A percentile compares a stretch with the other conserved stretches of the same genome.
Evolutionary conservation across 2,888 invertebrate genomes (phyloP).

Genomic region (Melieria picta): DNA sequence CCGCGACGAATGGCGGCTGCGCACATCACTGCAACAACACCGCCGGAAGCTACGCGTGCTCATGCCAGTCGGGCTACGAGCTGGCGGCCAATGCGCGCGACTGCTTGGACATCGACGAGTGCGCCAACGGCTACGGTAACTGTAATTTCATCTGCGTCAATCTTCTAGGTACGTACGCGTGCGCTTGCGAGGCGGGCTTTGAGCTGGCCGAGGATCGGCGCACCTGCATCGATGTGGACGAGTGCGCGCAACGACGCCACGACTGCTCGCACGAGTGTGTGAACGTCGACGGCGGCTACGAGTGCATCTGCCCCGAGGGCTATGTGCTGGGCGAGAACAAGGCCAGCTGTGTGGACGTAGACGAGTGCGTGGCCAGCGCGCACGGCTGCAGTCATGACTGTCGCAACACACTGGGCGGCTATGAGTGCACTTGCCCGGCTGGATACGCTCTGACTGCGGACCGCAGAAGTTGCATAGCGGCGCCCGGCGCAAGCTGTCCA

Average conservation of each 20-base stretch:
- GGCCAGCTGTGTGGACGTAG: conserved; percentile 58
- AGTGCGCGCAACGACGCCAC: conserved; percentile 62
- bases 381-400: conserved; percentile 60
- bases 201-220: conserved; percentile 59
- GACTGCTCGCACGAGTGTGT: conserved; percentile 69
- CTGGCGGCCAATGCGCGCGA: conserved; percentile 58
- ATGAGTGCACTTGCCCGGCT: conserved; percentile 69
- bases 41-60: conserved; percentile 68
- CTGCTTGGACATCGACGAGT: conserved; percentile 71
- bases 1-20: conserved; percentile 70
- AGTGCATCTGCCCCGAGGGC: conserved; percentile 70
- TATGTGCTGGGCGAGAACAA: conserved; percentile 61
- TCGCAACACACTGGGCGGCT: conserved; percentile 67
- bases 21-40: conserved; percentile 70
- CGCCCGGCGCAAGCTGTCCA: conserved; percentile 50
- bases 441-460: conserved; percentile 59
- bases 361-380: conserved; percentile 55
- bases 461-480: conserved; percentile 62
- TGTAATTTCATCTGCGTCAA: conserved; percentile 71
- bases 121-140: conserved; percentile 67
- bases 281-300: conserved; percentile 69
- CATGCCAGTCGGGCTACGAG: conserved; percentile 66
- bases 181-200: conserved; percentile 67
- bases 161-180: conserved; percentile 68
- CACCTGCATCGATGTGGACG: conserved; percentile 67